phyloP scores from a whole-genome alignment of 2,888 invertebrate species.

The Amphipyra berbera region DNA sequence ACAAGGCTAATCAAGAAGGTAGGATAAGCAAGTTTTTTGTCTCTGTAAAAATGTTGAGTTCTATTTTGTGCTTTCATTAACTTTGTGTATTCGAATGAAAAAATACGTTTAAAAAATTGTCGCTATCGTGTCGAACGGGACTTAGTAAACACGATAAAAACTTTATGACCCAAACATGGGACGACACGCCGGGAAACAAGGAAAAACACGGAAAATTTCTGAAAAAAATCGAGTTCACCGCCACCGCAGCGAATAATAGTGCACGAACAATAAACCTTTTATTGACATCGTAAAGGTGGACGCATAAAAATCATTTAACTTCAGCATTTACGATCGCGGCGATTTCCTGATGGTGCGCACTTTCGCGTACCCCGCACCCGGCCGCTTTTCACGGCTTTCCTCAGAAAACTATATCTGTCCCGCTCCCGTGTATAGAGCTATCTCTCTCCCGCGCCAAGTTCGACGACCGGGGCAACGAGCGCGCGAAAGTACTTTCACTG shows the following conservation, averaged over 20 bases:
- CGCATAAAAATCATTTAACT: conserved; percentile 81
- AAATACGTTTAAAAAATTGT: conserved; percentile 8
- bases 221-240: conserved; percentile 61
- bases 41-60: background rate
- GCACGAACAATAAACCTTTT: conserved; percentile 74
- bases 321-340: conserved; percentile 75
- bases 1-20: no score
- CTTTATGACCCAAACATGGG: conserved; percentile 24
- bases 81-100: conserved; percentile 7
- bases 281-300: conserved; percentile 78
- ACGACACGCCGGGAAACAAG: conserved; percentile 24
- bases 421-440: conserved; percentile 65
- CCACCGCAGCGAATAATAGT: conserved; percentile 66
- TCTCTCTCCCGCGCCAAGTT: conserved; percentile 76
- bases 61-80: conserved; percentile 8
- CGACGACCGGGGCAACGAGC: conserved; percentile 88
- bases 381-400: conserved; percentile 83
- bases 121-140: conserved; percentile 11
- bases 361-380: conserved; percentile 78
- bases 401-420: conserved; percentile 78
- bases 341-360: conserved; percentile 83
- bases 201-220: conserved; percentile 58
- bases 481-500: conserved; percentile 90
- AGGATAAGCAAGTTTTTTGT: no score
- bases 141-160: conserved; percentile 32